Evolutionary conservation across 2,113 vertebrate genomes (phyloP).

Genomic region (Sciurus niger): DNA sequence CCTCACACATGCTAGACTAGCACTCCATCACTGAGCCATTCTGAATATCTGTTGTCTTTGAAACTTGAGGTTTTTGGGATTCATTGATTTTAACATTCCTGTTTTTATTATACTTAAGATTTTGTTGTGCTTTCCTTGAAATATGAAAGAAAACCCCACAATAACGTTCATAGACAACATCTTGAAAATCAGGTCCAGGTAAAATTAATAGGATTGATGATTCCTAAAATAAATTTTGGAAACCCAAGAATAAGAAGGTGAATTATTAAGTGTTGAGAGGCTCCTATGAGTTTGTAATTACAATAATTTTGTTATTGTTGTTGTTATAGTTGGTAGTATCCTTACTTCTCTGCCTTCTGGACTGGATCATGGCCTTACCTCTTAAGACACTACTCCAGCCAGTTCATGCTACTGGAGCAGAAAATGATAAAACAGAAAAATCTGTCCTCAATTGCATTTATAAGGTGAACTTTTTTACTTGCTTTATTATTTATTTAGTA

Average conservation of each 20-base stretch:
- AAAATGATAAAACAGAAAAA: slow-evolving; percentile 94
- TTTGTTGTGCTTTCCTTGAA: slow-evolving; percentile 33
- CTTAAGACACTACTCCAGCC: slow-evolving; percentile 95
- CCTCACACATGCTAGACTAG: not conserved
- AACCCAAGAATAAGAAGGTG: slow-evolving; percentile 55
- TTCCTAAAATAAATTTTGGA: slow-evolving; percentile 66
- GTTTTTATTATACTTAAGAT: slow-evolving; percentile 41
- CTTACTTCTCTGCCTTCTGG: slow-evolving; percentile 96
- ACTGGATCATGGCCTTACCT: slow-evolving; percentile 99
- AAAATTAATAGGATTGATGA: slow-evolving; percentile 24
- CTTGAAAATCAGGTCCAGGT: slow-evolving; percentile 37
- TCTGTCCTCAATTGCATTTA: slow-evolving; percentile 97
- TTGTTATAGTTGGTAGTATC: slow-evolving; percentile 96
- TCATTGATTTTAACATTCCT: slow-evolving; percentile 7
- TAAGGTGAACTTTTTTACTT: slow-evolving; percentile 91
- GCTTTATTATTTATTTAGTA: slow-evolving; percentile 62
- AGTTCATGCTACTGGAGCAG: slow-evolving; percentile 91
- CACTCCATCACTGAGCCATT: not conserved
- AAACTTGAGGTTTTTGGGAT: not conserved
- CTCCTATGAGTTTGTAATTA: slow-evolving; percentile 69
- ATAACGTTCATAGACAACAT: slow-evolving; percentile 18
- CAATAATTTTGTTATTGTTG: slow-evolving; percentile 68
- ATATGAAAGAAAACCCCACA: not conserved
- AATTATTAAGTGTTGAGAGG: slow-evolving; percentile 60
- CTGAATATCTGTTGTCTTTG: not conserved